Base-by-base conservation (phyloP, 1,140 invertebrate genomes). In the Heliothis subflexa region DNA sequence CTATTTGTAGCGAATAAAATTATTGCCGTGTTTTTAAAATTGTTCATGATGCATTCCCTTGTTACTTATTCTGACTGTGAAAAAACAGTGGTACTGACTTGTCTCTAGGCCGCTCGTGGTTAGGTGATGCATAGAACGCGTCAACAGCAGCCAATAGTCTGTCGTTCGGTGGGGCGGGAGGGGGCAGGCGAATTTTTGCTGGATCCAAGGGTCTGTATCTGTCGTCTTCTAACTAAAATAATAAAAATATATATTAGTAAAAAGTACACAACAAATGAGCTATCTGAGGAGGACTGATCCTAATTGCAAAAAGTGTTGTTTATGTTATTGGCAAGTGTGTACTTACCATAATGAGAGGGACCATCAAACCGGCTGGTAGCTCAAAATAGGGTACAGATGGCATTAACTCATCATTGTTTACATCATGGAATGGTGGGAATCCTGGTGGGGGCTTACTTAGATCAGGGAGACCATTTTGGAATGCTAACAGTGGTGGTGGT, bases 381-480 rank as follows among this genome's bases (percentile, higher is more conserved):
- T 99, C 99, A 92, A 97, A 99, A 91, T 99, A 99, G 64, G 99
- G 98, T 81, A 98, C 97, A 72, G 97, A 97, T 13, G 98, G 98
- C 93, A 98, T 96, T 68, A 98, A 93, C 82, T 98, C 97, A 83
- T 98, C 97, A 70, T 96, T 93, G 78, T 90, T 91, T 12, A 94
- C 85, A 83, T 95, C 94, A 12, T 88, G 89, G 70, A 95, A 95
- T 3, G 95, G 95, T 2, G 96, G 95, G 90, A 98, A 98, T 21
- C 97, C 97, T 21, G 97, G 97, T 0, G 98, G 98, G 7, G 98
- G 98, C 86, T 97, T 97, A 49, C 97, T 97, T 83, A 98, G 96
- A 94, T 98, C 97, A 45, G 97, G 97, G 87, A 98, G 89, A 81
- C 94, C 94, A 82, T 95, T 95, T 78, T 95, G 93, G 90, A 95